Evolutionary conservation across 1,140 invertebrate genomes (phyloP).

Genomic region (Vanessa atalanta): DNA sequence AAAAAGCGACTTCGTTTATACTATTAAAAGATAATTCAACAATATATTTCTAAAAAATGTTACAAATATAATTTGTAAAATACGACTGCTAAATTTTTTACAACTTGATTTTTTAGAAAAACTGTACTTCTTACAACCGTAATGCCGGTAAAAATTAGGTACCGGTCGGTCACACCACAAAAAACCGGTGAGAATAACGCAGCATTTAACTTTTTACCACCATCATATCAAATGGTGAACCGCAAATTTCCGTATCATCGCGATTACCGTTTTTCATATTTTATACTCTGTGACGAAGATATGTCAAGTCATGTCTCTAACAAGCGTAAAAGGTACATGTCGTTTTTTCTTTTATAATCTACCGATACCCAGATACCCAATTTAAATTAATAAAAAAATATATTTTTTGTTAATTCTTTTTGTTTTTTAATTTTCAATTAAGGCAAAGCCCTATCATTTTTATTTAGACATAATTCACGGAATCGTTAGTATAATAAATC

Average conservation of each 20-base stretch:
- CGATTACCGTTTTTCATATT: conserved; percentile 22
- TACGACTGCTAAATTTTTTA: background rate
- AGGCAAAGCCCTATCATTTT: no score
- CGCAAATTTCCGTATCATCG: conserved; percentile 47
- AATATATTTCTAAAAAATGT: no score
- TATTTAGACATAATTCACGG: no score
- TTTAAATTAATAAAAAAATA: no score
- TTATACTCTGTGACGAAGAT: conserved; percentile 1
- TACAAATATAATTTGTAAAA: background rate
- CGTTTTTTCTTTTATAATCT: no score
- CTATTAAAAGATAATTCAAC: no score
- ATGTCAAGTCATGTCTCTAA: background rate
- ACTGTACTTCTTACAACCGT: conserved; percentile 6
- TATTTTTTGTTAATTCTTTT: no score
- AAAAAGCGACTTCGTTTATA: no score
- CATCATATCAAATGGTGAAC: conserved; percentile 38
- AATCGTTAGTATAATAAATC: no score
- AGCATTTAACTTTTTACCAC: conserved; percentile 12
- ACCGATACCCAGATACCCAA: no score
- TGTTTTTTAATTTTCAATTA: no score
- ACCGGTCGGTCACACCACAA: conserved; percentile 13
- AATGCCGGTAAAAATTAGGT: conserved; percentile 15
- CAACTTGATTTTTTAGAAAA: background rate
- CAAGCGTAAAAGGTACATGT: background rate
- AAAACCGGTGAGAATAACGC: conserved; percentile 9